Base-by-base conservation (phyloP, 2,797 vertebrate genomes). In the Onychomys leucogaster region DNA sequence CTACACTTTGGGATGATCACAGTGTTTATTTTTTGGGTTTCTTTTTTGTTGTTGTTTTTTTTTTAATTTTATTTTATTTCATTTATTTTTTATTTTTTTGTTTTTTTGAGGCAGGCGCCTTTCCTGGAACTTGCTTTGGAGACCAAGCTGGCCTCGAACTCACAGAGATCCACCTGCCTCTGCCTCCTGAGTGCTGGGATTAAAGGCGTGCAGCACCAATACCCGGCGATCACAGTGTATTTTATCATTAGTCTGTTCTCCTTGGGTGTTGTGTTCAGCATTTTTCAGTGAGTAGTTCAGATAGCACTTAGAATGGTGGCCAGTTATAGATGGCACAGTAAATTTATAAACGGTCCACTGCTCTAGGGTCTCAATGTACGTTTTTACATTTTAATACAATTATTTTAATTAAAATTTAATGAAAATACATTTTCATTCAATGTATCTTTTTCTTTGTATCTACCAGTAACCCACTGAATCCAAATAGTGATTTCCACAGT, bases 261-360 rank as follows among this genome's bases (percentile, higher is more conserved):
- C 17, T n/a, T 14, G 9, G 10, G 1, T 1, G 0, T 4, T 88
- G 93, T 80, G 1, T 27, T 80, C 16, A 11, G 7, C 34, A 49
- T 13, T 87, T 73, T 49, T 34, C 19, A 34, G 11, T 34, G 57
- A 90, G 7, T 83, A 83, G 59, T 37, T 46, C 1, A 43, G 17
- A 3, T 13, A 9, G 0, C 1, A 1, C 46, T 0, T 86, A 78
- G 0, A 88, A 23, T 0, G 0, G 81, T 27, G 37, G n/a, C 29
- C 67, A 37, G 23, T n/a, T 73, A 32, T 55, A 57, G n/a, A 41
- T 10, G 37, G 17, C 19, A 59, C 2, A 87, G 46, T 71, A 6
- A 86, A 43, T 23, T 86, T 25, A 14, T 49, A 67, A 23, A n/a
- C 49, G 32, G 43, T n/a, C 21, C 14, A 41, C 8, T 75, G 67